A percentile compares a stretch with the other conserved stretches of the same genome.
These are phyloP conservation scores for Hydrocynus forskahlii DNA, from an alignment of 2,797 vertebrate genomes.

Conservation along the genomic window DNA sequence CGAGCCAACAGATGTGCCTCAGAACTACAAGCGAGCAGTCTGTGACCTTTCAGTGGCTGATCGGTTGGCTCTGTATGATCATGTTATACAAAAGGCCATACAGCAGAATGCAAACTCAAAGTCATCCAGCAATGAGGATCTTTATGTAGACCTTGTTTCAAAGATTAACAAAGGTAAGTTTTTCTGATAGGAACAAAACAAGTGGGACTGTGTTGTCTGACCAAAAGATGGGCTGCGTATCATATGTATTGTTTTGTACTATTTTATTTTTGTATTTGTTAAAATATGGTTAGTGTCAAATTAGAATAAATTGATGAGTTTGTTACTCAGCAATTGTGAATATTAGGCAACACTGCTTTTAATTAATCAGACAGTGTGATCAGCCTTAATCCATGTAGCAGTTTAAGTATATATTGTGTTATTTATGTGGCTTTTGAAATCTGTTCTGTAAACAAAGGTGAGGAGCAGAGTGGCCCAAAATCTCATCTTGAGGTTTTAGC, in stretches of 20 bases:
- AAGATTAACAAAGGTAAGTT: slow-evolving; percentile 89
- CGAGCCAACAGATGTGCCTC: slow-evolving; percentile 86
- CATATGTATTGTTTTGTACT: background rate
- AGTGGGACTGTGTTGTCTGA: background rate
- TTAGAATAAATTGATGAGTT: background rate
- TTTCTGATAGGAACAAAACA: background rate
- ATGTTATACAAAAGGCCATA: slow-evolving; percentile 79
- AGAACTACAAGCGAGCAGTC: slow-evolving; percentile 87
- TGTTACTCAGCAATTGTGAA: background rate
- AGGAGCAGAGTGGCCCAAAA: slow-evolving; percentile 88
- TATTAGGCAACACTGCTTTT: background rate
- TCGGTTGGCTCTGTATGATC: slow-evolving; percentile 90
- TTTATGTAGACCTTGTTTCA: slow-evolving; percentile 94
- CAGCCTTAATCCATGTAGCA: background rate
- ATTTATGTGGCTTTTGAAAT: no score
- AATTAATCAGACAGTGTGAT: background rate
- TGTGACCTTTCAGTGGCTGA: slow-evolving; percentile 94
- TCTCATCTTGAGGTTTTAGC: slow-evolving; percentile 96
- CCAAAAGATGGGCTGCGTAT: background rate
- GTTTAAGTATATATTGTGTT: no score
- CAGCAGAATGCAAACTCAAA: slow-evolving; percentile 76
- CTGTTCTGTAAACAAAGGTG: slow-evolving; percentile 71
- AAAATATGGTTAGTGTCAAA: background rate
- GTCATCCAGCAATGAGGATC: slow-evolving; percentile 84
- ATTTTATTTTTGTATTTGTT: background rate